Base-by-base conservation (phyloP, 2,797 vertebrate species). In the Manis pentadactyla region DNA sequence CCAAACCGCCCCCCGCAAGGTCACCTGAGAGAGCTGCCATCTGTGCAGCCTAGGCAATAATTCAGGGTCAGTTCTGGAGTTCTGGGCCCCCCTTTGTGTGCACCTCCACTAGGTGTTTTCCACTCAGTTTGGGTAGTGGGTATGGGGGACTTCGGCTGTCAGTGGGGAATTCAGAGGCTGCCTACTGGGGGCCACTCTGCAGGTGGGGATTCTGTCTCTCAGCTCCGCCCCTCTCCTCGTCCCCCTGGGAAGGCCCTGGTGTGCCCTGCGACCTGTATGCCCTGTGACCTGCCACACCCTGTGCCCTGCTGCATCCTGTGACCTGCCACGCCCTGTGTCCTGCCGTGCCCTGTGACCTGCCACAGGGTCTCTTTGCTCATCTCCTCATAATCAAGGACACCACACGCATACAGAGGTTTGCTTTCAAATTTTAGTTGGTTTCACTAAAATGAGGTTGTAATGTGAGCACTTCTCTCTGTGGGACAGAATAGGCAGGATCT, bases 381-480 rank as follows among this genome's bases (percentile, higher is more conserved):
- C 55, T 55, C 3, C 21, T 21, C 59, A 29, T 57, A 46, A 14
- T 39, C 15, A 9, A 66, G 17, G 5, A 3, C 37, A 75, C 19
- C 59, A 23, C 21, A 0, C 0, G 12, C 29, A 0, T 4, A 7
- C 5, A 55, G 23, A 23, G 1, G 5, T 21, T 19, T n/a, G 27
- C 37, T n/a, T 21, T 51, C 66, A 46, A 64, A 55, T 15, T 15
- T 66, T n/a, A 46, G 17, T 55, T 55, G 5, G 7, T 46, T 66
- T 57, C 37, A 31, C 61, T 78, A 42, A 92, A 23, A 42, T 14
- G 46, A 37, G 21, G 27, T 19, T 19, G 1, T 42, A 66, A 3
- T 4, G 17, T 29, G 71, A 12, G 10, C 39, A 9, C 18, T 57
- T 68, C 61, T 78, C 71, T 23, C 1, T 11, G 8, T 9, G 51